Conservation (phyloP, 2,888 invertebrate genomes). For the Ctenicera cuprea region DNA sequence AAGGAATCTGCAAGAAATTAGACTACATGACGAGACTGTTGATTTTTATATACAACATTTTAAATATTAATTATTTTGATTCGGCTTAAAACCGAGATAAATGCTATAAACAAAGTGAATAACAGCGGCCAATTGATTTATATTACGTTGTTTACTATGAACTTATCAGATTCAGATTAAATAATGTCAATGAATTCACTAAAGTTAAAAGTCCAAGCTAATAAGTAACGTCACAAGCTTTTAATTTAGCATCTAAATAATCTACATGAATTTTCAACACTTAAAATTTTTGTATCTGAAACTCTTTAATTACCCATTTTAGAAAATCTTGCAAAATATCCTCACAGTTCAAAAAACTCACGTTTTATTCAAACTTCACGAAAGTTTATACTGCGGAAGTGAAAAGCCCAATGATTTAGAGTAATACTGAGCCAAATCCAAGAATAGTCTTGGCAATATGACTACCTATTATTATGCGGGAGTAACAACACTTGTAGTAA, state of each 20-base stretch:
- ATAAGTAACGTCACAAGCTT: not conserved
- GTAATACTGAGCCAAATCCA: not conserved
- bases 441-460: slow-evolving; percentile 20
- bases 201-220: slow-evolving; percentile 7
- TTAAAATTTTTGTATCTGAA: too few relatives aligned
- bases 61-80: not conserved
- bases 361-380: too few relatives aligned
- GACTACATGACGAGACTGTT: not conserved
- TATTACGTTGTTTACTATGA: slow-evolving; percentile 24
- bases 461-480: slow-evolving; percentile 1
- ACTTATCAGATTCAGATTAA: slow-evolving; percentile 9
- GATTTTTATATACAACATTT: not conserved
- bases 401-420: too few relatives aligned
- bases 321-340: too few relatives aligned
- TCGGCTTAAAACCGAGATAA: slow-evolving; percentile 8
- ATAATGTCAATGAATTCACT: slow-evolving; percentile 12
- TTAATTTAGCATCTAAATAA: not conserved
- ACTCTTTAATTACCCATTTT: not conserved
- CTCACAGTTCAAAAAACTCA: too few relatives aligned
- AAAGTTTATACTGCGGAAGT: too few relatives aligned
- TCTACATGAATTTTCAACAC: too few relatives aligned
- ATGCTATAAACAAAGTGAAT: not conserved
- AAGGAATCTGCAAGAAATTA: slow-evolving; percentile 2
- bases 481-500: not conserved
- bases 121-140: slow-evolving; percentile 9